Percentiles rank a stretch among this genome's conserved stretches.
phyloP scores from a whole-genome alignment of 2,888 invertebrate species.

The Diabrotica balteata region DNA sequence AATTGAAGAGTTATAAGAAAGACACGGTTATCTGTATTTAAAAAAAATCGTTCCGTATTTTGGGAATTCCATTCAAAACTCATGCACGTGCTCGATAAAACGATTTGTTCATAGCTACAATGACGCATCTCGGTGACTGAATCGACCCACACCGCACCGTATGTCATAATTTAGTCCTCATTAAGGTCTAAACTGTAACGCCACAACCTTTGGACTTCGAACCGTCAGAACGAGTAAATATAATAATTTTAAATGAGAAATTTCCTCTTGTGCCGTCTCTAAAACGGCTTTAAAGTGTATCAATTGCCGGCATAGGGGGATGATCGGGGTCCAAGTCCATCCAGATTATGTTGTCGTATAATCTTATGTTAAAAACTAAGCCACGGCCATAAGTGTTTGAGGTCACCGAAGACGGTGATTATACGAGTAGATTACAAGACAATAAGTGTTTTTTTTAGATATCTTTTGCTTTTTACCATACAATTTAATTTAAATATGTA shows the following conservation, averaged over 20 bases:
- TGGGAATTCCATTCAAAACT: too few species aligned
- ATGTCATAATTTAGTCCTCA: conserved; percentile 34
- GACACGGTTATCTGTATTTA: too few species aligned
- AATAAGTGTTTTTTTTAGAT: too few species aligned
- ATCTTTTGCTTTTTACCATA: too few species aligned
- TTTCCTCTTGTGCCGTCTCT: conserved; percentile 27
- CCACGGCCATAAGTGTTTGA: too few species aligned
- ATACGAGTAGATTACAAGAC: too few species aligned
- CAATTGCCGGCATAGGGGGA: conserved; percentile 17
- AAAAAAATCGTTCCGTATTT: too few species aligned
- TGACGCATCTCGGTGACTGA: conserved; percentile 10
- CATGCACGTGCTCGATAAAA: conserved; percentile 7
- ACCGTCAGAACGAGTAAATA: conserved; percentile 16
- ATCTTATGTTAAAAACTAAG: too few species aligned
- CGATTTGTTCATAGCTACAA: not conserved
- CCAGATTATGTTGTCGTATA: not conserved
- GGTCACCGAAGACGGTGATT: too few species aligned
- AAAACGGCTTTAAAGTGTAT: conserved; percentile 19
- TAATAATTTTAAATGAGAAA: conserved; percentile 28
- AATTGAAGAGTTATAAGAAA: too few species aligned
- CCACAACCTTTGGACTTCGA: conserved; percentile 33
- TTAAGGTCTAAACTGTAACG: conserved; percentile 29
- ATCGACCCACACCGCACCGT: conserved; percentile 15
- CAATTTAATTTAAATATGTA: too few species aligned
- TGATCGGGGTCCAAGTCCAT: conserved; percentile 16